These are phyloP conservation scores for Streblospio benedicti DNA, from an alignment of 1,140 invertebrate genomes.

Conservation along the genomic window DNA sequence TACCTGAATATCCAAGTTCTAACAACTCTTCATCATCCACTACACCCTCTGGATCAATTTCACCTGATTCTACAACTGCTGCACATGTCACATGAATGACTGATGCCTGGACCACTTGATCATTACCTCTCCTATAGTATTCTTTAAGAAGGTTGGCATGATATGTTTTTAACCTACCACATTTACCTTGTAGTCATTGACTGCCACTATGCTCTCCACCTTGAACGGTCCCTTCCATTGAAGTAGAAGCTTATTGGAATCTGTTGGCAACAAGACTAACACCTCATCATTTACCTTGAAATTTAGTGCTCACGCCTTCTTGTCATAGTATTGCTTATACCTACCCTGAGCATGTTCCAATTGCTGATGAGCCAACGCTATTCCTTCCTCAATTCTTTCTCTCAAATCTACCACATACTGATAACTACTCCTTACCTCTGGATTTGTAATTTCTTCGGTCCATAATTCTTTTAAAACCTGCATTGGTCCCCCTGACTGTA, in stretches of 20 bases:
- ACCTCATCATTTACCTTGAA: not conserved
- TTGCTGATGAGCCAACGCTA: conserved; percentile 17
- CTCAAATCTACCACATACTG: too few relatives aligned
- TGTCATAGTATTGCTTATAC: conserved; percentile 13
- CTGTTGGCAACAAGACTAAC: not conserved
- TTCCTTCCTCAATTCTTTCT: conserved; percentile 16
- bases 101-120: not conserved
- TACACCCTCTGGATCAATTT: not conserved
- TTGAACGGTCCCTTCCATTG: not conserved
- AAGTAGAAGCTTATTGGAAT: not conserved
- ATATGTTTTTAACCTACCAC: not conserved
- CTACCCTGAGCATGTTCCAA: conserved; percentile 13
- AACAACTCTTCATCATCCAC: not conserved
- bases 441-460: too few relatives aligned
- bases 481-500: conserved; percentile 29
- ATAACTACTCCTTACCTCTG: too few relatives aligned
- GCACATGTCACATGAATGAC: not conserved
- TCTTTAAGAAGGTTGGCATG: not conserved
- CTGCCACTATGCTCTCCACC: not conserved
- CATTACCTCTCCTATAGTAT: not conserved
- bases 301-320: not conserved
- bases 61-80: not conserved
- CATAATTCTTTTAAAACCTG: conserved; percentile 27
- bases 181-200: not conserved
- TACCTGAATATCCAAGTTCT: not conserved